phyloP scores from a whole-genome alignment of 2,113 vertebrate species.

The Gymnobelideus leadbeateri region DNA sequence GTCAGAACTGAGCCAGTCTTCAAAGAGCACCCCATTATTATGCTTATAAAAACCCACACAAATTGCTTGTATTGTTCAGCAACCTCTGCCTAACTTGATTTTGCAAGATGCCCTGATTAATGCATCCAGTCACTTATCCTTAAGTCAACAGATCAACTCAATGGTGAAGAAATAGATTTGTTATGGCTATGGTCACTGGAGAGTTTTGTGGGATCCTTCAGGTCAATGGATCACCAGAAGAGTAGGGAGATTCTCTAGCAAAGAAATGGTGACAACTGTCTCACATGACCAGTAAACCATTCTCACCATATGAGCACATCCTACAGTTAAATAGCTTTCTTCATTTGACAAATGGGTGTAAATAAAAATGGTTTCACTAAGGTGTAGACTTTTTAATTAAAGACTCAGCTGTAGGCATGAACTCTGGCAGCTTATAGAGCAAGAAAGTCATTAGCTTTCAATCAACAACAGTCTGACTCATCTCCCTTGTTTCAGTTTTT shows the following conservation, averaged over 20 bases:
- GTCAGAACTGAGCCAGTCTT: constrained; percentile 72
- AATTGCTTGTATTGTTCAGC: constrained; percentile 65
- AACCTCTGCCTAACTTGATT: constrained; percentile 51
- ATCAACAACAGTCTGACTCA: not conserved
- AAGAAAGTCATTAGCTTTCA: not conserved
- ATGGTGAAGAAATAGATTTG: constrained; percentile 53
- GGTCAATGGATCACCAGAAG: not conserved
- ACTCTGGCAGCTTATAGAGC: not conserved
- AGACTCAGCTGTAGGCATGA: not conserved
- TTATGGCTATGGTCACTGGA: constrained; percentile 25
- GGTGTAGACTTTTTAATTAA: constrained; percentile 18
- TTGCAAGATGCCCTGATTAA: constrained; percentile 55
- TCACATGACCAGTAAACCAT: constrained; percentile 29
- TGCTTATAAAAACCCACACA: constrained; percentile 66
- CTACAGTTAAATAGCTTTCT: constrained; percentile 13
- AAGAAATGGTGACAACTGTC: not conserved
- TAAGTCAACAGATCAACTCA: constrained; percentile 41
- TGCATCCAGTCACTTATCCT: constrained; percentile 37
- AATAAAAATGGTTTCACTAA: not conserved
- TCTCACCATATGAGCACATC: not conserved
- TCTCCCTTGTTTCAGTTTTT: not conserved
- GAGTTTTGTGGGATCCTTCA: constrained; percentile 8
- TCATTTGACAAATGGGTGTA: not conserved
- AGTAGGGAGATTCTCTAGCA: not conserved
- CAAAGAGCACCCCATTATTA: constrained; percentile 47